Percentiles rank a stretch among this genome's conserved stretches.
Conservation (phyloP, 2,888 invertebrate species). For the Acronicta psi region DNA sequence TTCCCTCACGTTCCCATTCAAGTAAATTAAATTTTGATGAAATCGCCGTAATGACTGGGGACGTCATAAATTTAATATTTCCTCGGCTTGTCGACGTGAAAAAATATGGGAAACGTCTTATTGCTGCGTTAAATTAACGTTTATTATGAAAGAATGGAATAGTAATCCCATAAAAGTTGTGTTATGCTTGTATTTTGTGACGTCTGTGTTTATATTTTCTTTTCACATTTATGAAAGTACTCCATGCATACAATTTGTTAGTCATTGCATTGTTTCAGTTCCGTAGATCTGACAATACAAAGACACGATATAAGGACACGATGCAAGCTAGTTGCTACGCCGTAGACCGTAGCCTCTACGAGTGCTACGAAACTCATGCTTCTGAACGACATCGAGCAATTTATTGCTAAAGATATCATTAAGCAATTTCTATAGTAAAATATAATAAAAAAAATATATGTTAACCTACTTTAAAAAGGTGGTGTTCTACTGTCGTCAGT, state of each 20-base stretch:
- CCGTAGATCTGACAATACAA: conserved; percentile 14
- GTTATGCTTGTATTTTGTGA: conserved; percentile 35
- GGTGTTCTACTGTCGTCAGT: too few relatives aligned
- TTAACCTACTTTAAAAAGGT: too few relatives aligned
- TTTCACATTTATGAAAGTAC: conserved; percentile 1
- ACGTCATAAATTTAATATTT: conserved; percentile 63
- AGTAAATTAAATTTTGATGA: conserved; percentile 67
- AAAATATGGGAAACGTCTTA: conserved; percentile 62
- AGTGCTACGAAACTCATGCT: conserved; percentile 29
- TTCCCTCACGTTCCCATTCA: conserved; percentile 57
- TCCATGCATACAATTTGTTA: conserved; percentile 6
- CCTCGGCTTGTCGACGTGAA: conserved; percentile 50
- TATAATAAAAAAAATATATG: too few relatives aligned
- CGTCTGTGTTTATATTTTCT: conserved; percentile 20
- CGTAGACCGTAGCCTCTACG: conserved; percentile 30
- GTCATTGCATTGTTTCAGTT: background rate
- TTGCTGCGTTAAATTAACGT: conserved; percentile 62
- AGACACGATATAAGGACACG: conserved; percentile 4
- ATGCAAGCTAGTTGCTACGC: conserved; percentile 30
- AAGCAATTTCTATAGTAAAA: too few relatives aligned
- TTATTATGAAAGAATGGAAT: conserved; percentile 55
- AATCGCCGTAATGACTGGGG: conserved; percentile 62
- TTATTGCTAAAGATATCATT: conserved; percentile 5
- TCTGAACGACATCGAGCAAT: conserved; percentile 1
- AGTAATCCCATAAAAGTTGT: conserved; percentile 36